A percentile compares a stretch with the other conserved stretches of the same genome.
Conservation (phyloP, 2,888 invertebrate genomes). For the Dicyrtoma fusca region DNA sequence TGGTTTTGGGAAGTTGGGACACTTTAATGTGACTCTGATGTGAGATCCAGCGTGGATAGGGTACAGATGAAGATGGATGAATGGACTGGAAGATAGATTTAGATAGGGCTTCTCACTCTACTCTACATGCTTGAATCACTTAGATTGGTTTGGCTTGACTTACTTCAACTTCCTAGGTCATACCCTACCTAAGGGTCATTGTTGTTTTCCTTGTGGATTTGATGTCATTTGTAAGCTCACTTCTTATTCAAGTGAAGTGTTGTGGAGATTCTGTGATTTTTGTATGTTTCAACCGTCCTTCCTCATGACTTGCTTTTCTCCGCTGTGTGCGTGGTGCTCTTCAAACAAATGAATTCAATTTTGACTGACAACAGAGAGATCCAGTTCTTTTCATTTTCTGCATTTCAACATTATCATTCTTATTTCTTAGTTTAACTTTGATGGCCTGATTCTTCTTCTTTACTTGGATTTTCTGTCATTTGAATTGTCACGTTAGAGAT, state of each 20-base stretch:
- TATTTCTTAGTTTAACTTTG: not conserved
- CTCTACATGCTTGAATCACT: not conserved
- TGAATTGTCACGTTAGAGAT: too few relatives aligned
- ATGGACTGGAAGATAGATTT: conserved; percentile 27
- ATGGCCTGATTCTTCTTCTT: not conserved
- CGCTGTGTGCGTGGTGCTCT: not conserved
- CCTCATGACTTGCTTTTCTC: conserved; percentile 29
- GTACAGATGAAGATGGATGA: conserved; percentile 23
- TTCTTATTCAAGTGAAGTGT: not conserved
- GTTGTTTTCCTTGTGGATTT: conserved; percentile 9
- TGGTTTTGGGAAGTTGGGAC: not conserved
- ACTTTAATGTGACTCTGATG: conserved; percentile 10
- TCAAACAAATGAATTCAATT: conserved; percentile 2
- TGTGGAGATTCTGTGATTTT: not conserved
- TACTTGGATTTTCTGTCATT: not conserved
- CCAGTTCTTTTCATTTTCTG: too few relatives aligned
- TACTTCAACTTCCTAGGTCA: conserved; percentile 12
- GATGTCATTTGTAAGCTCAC: not conserved
- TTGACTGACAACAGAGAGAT: conserved; percentile 7
- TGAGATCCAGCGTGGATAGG: conserved; percentile 15
- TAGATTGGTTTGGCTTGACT: not conserved
- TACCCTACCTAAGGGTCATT: conserved; percentile 22
- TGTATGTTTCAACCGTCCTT: conserved; percentile 15
- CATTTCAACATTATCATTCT: not conserved
- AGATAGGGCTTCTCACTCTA: not conserved